Conservation (phyloP, 2,888 invertebrate genomes). For the Cybosia mesomella region DNA sequence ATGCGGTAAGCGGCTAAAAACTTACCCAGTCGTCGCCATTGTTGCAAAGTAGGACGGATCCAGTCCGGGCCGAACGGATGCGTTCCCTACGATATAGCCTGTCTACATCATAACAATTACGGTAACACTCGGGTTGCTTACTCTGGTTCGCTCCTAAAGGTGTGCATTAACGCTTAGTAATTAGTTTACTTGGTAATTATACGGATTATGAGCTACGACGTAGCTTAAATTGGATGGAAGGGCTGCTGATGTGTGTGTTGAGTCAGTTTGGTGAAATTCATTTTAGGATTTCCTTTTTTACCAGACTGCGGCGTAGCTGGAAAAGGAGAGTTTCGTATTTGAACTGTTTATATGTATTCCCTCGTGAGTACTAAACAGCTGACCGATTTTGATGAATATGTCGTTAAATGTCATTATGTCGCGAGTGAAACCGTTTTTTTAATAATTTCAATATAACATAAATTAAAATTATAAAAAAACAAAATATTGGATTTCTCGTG, state of each 20-base stretch:
- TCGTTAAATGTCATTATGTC: no score
- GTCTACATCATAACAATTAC: constrained; percentile 50
- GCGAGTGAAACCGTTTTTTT: no score
- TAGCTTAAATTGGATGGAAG: constrained; percentile 35
- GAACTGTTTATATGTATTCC: neutral
- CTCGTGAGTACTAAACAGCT: no score
- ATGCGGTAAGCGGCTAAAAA: constrained; percentile 18
- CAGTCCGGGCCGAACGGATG: constrained; percentile 31
- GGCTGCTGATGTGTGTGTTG: neutral
- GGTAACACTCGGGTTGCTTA: constrained; percentile 26
- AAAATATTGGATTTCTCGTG: no score
- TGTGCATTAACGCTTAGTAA: constrained; percentile 48
- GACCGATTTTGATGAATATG: no score
- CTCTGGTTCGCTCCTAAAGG: constrained; percentile 33
- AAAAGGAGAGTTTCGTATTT: neutral
- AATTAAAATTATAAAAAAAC: no score
- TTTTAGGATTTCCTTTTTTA: neutral
- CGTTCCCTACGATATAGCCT: constrained; percentile 35
- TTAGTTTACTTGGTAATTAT: constrained; percentile 52
- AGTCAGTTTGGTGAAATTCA: neutral
- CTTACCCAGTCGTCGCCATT: constrained; percentile 25
- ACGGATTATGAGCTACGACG: constrained; percentile 42
- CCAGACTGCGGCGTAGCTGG: neutral
- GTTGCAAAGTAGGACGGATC: constrained; percentile 37
- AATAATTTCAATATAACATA: no score